Evolutionary conservation across 2,888 invertebrate genomes (phyloP).

Genomic region (Lutraria lutraria): DNA sequence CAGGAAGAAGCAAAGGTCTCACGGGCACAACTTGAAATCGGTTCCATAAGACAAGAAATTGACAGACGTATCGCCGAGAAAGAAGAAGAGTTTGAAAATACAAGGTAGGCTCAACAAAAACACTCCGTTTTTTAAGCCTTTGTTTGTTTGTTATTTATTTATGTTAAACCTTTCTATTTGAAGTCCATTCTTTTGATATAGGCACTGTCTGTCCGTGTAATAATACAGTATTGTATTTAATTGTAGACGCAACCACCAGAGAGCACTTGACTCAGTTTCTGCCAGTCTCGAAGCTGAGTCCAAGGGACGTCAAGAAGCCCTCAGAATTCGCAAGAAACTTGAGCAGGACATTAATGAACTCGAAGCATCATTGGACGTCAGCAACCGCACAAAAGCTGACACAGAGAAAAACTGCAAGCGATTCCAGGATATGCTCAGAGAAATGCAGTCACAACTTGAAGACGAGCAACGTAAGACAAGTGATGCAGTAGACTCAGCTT

Average conservation of each 20-base stretch:
- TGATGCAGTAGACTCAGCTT: slow-evolving; percentile 98
- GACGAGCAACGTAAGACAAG: slow-evolving; percentile 99
- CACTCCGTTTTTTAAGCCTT: not conserved
- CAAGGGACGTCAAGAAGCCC: slow-evolving; percentile 99
- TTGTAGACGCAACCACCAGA: slow-evolving; percentile 98
- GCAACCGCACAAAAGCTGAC: slow-evolving; percentile 99
- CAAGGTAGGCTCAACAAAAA: slow-evolving; percentile 88
- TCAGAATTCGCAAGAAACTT: slow-evolving; percentile 99
- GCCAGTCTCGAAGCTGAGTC: slow-evolving; percentile 99
- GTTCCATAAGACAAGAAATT: slow-evolving; percentile 99
- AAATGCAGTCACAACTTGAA: slow-evolving; percentile 97
- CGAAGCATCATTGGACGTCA: slow-evolving; percentile 99
- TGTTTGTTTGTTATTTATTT: too few species aligned
- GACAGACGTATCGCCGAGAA: slow-evolving; percentile 99
- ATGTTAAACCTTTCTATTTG: too few species aligned
- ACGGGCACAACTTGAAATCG: slow-evolving; percentile 98
- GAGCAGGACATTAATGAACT: slow-evolving; percentile 99
- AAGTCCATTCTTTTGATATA: too few species aligned
- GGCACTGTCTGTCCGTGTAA: too few species aligned
- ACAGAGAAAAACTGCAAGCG: slow-evolving; percentile 99
- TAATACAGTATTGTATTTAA: not conserved
- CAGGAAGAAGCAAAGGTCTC: slow-evolving; percentile 98
- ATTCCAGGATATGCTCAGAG: slow-evolving; percentile 98
- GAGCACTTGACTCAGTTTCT: slow-evolving; percentile 99
- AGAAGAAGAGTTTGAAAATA: slow-evolving; percentile 99